These are phyloP conservation scores for Ramphastos sulfuratus DNA, from an alignment of 2,113 vertebrate species.

Conservation along the genomic window DNA sequence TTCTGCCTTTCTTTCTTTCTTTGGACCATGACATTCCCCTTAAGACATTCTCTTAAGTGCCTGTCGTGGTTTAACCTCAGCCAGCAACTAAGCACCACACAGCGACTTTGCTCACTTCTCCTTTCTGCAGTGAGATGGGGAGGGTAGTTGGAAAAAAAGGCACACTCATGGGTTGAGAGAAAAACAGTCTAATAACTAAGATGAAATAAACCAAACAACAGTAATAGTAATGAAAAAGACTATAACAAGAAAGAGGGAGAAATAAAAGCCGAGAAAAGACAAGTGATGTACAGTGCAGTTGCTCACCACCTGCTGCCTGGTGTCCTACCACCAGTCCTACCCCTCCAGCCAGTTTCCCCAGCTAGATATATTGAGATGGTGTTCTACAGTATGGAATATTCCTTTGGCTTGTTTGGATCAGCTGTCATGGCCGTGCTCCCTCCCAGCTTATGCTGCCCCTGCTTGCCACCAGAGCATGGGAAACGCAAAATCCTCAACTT, in stretches of 20 bases:
- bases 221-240: neutral
- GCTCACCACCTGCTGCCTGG: neutral
- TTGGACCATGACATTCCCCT: neutral
- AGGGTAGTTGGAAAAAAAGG: neutral
- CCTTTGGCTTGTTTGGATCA: neutral
- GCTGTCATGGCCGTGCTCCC: neutral
- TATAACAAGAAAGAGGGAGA: neutral
- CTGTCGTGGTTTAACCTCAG: neutral
- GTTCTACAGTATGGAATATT: neutral
- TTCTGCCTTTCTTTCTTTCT: neutral
- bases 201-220: neutral
- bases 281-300: neutral
- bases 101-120: neutral
- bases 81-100: neutral
- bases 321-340: neutral
- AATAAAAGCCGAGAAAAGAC: neutral
- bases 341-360: neutral
- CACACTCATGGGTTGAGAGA: neutral
- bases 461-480: neutral
- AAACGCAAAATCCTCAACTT: neutral
- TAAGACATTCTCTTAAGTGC: neutral
- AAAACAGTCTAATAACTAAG: neutral
- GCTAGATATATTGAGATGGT: no score
- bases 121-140: neutral
- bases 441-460: neutral